phyloP scores from a whole-genome alignment of 2,797 vertebrate genomes.

The Telmatherina bonti region DNA sequence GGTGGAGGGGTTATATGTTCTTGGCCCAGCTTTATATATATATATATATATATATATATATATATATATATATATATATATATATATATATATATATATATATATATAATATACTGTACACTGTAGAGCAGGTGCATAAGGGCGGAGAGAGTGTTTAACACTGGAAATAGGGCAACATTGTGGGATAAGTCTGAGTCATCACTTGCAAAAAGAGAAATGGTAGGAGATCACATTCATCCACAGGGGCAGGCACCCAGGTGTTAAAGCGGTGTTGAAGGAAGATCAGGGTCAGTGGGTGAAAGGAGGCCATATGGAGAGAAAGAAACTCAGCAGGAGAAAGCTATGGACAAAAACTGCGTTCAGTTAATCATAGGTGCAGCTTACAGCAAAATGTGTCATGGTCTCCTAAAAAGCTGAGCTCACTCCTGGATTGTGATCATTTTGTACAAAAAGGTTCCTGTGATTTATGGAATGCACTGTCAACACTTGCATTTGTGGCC shows the following conservation, averaged over 20 bases:
- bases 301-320: constrained; percentile 19
- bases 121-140: constrained; percentile 49
- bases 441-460: constrained; percentile 14
- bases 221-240: constrained; percentile 44
- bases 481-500: neutral
- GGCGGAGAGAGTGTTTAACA: constrained; percentile 23
- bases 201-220: constrained; percentile 47
- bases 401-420: neutral
- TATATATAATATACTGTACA: no score
- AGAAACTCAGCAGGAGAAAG: constrained; percentile 23
- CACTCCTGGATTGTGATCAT: neutral
- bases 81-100: constrained; percentile 3
- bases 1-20: no score
- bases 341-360: constrained; percentile 41
- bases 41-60: neutral
- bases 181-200: constrained; percentile 19
- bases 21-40: no score
- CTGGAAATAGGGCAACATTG: constrained; percentile 49
- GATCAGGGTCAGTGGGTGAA: constrained; percentile 50
- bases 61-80: constrained; percentile 1
- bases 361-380: constrained; percentile 40
- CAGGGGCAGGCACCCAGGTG: constrained; percentile 55
- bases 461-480: neutral
- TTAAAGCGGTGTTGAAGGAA: constrained; percentile 32
- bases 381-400: constrained; percentile 10